Base-by-base conservation (phyloP, 92 coral and sea anemone genomes). In the Desmophyllum pertusum region DNA sequence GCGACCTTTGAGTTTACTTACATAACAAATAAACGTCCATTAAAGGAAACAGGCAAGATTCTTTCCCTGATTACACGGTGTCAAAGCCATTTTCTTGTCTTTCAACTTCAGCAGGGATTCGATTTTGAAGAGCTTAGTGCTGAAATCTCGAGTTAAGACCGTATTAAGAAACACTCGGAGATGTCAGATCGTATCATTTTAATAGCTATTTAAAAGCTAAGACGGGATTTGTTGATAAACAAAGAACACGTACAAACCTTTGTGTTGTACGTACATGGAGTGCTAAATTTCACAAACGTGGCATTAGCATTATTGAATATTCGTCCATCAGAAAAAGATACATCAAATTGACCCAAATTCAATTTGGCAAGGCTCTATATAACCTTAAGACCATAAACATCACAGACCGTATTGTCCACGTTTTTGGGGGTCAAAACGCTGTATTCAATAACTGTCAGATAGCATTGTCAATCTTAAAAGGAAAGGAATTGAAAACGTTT, bases 161-260 rank as follows among this genome's bases (percentile, higher is more conserved):
- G 71, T 62, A 21, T 82, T 71, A 23, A 53, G 42, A 38, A 39
- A 43, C 70, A 41, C 41, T 82, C 43, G 31, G n/a, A 41, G 55
- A 8, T 82, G 86, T 71, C 85, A 81, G 85, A 81, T 70, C 39
- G 38, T 81, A 81, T 70, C 86, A 55, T 52, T 70, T 53, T 82
- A 57, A 71, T 57, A 82, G 86, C 39, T 53, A 45, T 71, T 71
- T 71, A 69, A 82, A 31, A 82, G 85, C 70, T 55, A 29, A 51
- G 55, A 42, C 74, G 13, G 75, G 83, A 65, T 79, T 81, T 81
- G 70, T 70, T 61, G 78, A 59, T 59, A 59, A 70, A 57, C 86
- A 57, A 71, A 38, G 55, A 77, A 29, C 66, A 15, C 23, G 39
- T 29, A 46, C 43, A 10, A 45, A 63, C 55, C 19, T 79, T 79